phyloP scores from a whole-genome alignment of 1,140 invertebrate genomes.

The Globodera rostochiensis region DNA sequence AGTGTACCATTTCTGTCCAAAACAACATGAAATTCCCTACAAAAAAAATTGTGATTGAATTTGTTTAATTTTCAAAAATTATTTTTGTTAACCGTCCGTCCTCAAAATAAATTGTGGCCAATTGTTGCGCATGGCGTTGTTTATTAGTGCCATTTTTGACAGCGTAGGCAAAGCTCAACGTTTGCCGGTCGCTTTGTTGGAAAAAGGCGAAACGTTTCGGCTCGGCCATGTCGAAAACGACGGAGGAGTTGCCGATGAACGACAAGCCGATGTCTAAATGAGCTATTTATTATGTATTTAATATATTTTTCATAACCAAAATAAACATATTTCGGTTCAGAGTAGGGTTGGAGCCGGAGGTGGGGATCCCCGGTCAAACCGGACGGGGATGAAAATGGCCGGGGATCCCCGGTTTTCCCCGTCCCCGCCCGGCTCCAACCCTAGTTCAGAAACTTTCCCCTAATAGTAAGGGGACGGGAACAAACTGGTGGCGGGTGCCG shows the following conservation, averaged over 20 bases:
- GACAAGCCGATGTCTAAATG: conserved; percentile 38
- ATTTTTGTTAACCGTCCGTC: conserved; percentile 33
- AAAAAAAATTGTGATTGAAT: conserved; percentile 23
- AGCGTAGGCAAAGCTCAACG: conserved; percentile 45
- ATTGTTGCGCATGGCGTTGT: conserved; percentile 24
- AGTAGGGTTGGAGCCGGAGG: too few relatives aligned
- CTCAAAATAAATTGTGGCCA: conserved; percentile 38
- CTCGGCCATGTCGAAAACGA: conserved; percentile 48
- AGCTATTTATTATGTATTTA: too few relatives aligned
- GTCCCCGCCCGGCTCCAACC: too few relatives aligned
- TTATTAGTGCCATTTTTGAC: conserved; percentile 21
- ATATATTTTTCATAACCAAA: too few relatives aligned
- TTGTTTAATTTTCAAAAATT: conserved; percentile 16
- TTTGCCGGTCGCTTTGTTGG: conserved; percentile 45
- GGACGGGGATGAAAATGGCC: too few relatives aligned
- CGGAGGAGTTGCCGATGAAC: conserved; percentile 36
- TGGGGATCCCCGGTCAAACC: too few relatives aligned
- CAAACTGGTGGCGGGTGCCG: too few relatives aligned
- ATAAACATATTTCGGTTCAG: too few relatives aligned
- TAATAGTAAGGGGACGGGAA: too few relatives aligned
- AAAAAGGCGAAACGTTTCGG: conserved; percentile 44
- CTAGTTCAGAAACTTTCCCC: too few relatives aligned
- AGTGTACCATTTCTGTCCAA: conserved; percentile 36
- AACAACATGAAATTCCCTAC: conserved; percentile 35
- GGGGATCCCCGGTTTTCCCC: too few relatives aligned